Conservation (phyloP, 2,888 invertebrate species). For the Scaptomyza polygonia region DNA sequence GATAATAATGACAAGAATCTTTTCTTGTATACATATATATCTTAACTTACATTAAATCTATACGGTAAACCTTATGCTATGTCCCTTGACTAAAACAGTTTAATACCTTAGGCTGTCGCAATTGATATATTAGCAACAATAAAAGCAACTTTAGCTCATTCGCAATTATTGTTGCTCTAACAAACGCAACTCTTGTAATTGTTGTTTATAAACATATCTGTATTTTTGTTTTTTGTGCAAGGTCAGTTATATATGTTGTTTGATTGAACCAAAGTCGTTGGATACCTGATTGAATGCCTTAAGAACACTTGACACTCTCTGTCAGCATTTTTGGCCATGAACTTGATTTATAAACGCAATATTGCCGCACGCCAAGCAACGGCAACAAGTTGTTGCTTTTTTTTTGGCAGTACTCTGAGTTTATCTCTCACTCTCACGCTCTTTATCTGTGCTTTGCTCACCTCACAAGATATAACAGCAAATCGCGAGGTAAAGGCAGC, state of each 20-base stretch:
- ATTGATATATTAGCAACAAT: neutral
- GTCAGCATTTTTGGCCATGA: conserved; percentile 58
- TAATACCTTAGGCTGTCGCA: neutral
- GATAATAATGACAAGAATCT: too few relatives aligned
- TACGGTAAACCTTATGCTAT: too few relatives aligned
- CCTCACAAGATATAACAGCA: conserved; percentile 88
- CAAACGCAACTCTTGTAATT: conserved; percentile 23
- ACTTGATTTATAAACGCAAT: conserved; percentile 71
- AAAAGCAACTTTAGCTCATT: neutral
- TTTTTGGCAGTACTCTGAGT: conserved; percentile 10
- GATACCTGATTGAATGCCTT: conserved; percentile 46
- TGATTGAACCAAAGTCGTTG: too few relatives aligned
- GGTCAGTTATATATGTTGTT: conserved; percentile 65
- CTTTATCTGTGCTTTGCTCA: conserved; percentile 76
- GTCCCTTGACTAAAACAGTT: neutral
- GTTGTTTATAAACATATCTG: neutral
- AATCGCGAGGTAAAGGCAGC: conserved; percentile 87
- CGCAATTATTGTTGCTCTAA: neutral
- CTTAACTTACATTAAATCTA: too few relatives aligned
- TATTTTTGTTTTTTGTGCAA: conserved; percentile 56
- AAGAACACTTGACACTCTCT: conserved; percentile 73
- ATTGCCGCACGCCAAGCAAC: conserved; percentile 42
- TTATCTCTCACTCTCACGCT: conserved; percentile 38
- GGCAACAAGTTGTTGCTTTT: conserved; percentile 10
- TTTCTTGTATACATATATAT: too few relatives aligned